A percentile compares a stretch with the other conserved stretches of the same genome.
Conservation (phyloP, 2,888 invertebrate genomes). For the Amphipoea lucens region DNA sequence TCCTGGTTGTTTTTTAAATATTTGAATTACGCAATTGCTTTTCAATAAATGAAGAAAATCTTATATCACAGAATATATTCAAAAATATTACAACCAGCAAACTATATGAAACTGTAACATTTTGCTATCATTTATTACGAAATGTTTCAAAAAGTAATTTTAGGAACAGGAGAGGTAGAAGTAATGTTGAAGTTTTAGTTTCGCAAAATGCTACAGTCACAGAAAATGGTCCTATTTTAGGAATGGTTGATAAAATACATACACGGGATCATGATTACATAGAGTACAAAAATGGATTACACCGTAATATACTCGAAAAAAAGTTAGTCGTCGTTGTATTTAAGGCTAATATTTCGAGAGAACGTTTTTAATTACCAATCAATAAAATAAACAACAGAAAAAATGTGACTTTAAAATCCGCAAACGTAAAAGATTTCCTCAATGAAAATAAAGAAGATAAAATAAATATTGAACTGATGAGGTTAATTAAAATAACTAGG, state of each 20-base stretch:
- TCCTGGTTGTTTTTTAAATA: constrained; percentile 44
- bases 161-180: not conserved
- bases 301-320: constrained; percentile 20
- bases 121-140: constrained; percentile 11
- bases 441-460: constrained; percentile 21
- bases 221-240: constrained; percentile 15
- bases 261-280: constrained; percentile 34
- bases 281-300: constrained; percentile 26
- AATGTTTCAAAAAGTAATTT: not conserved
- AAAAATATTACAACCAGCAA: constrained; percentile 35
- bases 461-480: constrained; percentile 18
- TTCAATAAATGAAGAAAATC: too few species aligned
- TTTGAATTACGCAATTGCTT: not conserved
- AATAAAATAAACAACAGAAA: constrained; percentile 9
- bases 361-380: constrained; percentile 44
- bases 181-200: not conserved
- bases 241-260: constrained; percentile 40
- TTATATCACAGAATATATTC: not conserved
- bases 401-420: not conserved
- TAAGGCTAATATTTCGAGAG: constrained; percentile 13
- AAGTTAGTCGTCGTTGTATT: not conserved
- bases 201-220: constrained; percentile 36
- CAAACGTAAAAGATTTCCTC: not conserved
- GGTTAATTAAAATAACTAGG: constrained; percentile 33
- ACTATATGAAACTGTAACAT: constrained; percentile 40